Evolutionary conservation across 2,113 vertebrate genomes (phyloP).

Genomic region (Sander lucioperca): DNA sequence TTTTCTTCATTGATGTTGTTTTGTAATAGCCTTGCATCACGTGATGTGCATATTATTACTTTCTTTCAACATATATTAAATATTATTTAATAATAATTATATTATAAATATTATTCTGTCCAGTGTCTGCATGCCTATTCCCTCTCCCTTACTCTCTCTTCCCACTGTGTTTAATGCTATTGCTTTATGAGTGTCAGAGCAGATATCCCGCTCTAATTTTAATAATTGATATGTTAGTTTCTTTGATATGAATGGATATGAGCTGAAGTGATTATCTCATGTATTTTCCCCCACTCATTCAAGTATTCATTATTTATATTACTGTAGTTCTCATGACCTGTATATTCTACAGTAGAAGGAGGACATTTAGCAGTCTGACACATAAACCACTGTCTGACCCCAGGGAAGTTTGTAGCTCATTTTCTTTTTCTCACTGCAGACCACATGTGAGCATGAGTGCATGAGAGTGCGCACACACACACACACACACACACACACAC

Average conservation of each 20-base stretch:
- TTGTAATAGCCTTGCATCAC: no score
- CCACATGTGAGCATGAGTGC: conserved; percentile 32
- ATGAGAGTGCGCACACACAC: not conserved
- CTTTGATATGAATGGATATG: not conserved
- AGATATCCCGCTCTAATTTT: not conserved
- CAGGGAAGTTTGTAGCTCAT: conserved; percentile 54
- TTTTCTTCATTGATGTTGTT: no score
- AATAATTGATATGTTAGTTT: not conserved
- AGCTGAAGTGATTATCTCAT: not conserved
- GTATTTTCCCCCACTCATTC: not conserved
- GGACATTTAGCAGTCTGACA: conserved; percentile 65
- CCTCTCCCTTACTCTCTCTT: not conserved
- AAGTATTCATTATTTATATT: not conserved
- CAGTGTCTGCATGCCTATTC: not conserved
- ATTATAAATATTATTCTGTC: not conserved
- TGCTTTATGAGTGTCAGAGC: not conserved
- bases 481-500: conserved; percentile 13
- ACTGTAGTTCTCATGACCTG: conserved; percentile 31
- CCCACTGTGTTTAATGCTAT: not conserved
- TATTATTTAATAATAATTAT: not conserved
- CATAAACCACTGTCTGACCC: conserved; percentile 64
- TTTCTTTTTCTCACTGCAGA: conserved; percentile 43
- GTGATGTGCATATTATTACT: no score
- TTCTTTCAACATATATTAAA: no score
- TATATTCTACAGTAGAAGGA: conserved; percentile 14